Evolutionary conservation across 2,113 vertebrate genomes (phyloP), one percentile per base, ranked within the genome.

Genomic region (Tupaia tana): DNA sequence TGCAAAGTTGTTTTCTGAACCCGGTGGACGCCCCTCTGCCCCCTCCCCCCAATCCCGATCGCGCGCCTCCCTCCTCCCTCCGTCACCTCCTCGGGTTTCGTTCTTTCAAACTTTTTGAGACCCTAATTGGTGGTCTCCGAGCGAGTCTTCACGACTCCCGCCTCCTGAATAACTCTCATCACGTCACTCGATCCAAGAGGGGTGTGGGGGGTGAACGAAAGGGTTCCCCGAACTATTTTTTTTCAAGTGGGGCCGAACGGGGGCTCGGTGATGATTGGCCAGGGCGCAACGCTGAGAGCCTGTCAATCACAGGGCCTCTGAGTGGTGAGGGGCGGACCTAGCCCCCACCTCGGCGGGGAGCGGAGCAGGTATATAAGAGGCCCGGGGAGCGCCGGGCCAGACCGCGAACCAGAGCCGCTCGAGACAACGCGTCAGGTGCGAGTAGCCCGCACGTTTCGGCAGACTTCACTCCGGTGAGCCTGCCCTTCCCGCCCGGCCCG

Each of bases 221-320:
- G 96, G 88, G 95, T 93, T 96, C 95, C 93, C 95, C 91, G 79
- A 96, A 97, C 91, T 95, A 92, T 95, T 59, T 78, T 67, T 96
- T 87, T 82, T 79, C 79, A 71, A 9, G 75, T 92, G 79, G 94
- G 97, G 96, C 95, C 75, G 94, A 97, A 86, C 86, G 92, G 96
- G 98, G 98, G 98, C 97, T 94, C 86, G 85, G 95, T 98, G 24
- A 98, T 98, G 99, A 99, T 99, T 99, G 99, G 99, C 97, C 98
- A 93, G 92, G 90, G 93, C 61, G 96, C 88, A 79, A 98, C 99
- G 98, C 99, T 98, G 98, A 98, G 97, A 98, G 93, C 96, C 99
- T 99, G 99, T 99, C 99, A 99, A 98, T 99, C 99, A 98, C 92
- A 1, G 34, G 77, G 95, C 91, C 94, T 56, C 77, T 73, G 58